Percentiles rank a stretch among this genome's conserved stretches.
Conservation (phyloP, 2,113 vertebrate genomes). For the Phylloscopus whistleri region DNA sequence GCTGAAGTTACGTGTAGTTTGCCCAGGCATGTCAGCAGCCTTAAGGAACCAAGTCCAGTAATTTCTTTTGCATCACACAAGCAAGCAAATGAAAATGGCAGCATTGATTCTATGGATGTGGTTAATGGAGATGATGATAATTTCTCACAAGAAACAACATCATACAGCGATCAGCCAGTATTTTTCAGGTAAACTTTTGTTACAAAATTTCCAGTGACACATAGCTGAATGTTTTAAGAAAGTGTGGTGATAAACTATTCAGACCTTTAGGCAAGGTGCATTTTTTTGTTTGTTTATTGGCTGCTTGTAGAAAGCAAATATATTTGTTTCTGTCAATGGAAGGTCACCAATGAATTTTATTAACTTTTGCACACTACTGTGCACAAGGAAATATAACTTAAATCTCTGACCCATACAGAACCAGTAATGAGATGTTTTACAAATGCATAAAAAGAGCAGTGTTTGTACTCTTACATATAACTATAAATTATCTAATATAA, state of each 20-base stretch:
- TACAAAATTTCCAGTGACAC: neutral
- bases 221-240: neutral
- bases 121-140: constrained; percentile 61
- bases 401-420: neutral
- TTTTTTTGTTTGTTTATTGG: neutral
- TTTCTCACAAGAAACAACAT: constrained; percentile 51
- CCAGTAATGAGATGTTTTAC: neutral
- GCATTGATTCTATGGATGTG: constrained; percentile 55
- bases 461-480: neutral
- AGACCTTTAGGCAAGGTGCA: neutral
- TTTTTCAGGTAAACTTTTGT: constrained; percentile 86
- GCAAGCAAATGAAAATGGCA: constrained; percentile 72
- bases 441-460: neutral
- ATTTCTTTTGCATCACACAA: constrained; percentile 88
- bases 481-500: neutral
- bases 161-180: constrained; percentile 88
- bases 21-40: constrained; percentile 77
- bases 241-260: neutral
- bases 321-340: neutral
- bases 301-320: neutral
- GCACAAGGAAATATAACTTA: neutral
- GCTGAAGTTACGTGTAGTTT: constrained; percentile 89
- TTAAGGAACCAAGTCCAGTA: constrained; percentile 85
- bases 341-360: neutral
- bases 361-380: neutral